Conservation (phyloP, 2,888 invertebrate genomes). For the Lasius platythorax region DNA sequence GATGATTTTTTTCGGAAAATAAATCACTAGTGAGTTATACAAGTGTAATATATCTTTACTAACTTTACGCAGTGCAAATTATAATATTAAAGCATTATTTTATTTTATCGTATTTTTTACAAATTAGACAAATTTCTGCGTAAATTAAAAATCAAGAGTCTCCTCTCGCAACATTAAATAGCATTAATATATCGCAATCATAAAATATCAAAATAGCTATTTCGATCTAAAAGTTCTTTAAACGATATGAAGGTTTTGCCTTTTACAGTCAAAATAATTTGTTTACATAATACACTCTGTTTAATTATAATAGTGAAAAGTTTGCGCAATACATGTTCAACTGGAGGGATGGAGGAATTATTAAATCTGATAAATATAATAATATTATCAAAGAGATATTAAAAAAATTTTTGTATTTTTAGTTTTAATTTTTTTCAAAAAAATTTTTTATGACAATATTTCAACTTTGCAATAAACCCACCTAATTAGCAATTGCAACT, state of each 20-base stretch:
- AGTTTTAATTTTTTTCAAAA: background rate
- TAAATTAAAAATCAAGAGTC: conserved; percentile 9
- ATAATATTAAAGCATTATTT: background rate
- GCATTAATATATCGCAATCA: background rate
- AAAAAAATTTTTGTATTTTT: background rate
- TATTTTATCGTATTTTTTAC: background rate
- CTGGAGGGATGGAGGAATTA: background rate
- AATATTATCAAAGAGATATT: background rate
- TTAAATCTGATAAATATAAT: background rate
- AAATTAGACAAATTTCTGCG: background rate
- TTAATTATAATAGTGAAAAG: background rate
- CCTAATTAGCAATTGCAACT: conserved; percentile 15
- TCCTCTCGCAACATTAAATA: background rate
- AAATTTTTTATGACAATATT: background rate
- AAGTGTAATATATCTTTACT: background rate
- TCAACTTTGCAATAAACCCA: background rate
- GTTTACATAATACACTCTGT: background rate
- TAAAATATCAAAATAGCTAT: conserved; percentile 9
- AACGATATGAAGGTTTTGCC: background rate
- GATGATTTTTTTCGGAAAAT: conserved; percentile 1
- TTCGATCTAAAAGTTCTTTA: background rate
- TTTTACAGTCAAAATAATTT: background rate
- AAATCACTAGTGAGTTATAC: conserved; percentile 6
- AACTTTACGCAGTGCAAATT: background rate
- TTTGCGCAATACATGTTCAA: background rate